Percentiles rank a stretch among this genome's conserved stretches.
phyloP scores from a whole-genome alignment of 1,140 invertebrate species.

The Ostrea denselamellosa region DNA sequence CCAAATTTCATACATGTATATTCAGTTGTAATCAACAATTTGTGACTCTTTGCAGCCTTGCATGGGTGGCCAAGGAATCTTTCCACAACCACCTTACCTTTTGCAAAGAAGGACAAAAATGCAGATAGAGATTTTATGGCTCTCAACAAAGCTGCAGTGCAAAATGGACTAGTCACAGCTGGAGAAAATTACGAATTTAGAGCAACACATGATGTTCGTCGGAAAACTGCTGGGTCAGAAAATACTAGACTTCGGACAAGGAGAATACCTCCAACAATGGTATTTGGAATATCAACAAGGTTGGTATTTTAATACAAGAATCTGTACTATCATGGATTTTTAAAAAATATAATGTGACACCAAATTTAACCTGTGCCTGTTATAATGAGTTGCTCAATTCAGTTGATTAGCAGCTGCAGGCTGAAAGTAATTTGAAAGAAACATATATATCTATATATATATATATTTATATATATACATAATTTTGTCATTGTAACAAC shows the following conservation, averaged over 20 bases:
- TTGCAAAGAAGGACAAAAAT: conserved; percentile 62
- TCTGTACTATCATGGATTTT: background rate
- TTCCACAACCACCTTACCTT: conserved; percentile 61
- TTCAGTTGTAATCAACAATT: background rate
- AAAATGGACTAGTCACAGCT: conserved; percentile 71
- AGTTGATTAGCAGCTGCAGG: too few species aligned
- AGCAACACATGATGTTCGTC: conserved; percentile 73
- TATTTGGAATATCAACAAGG: conserved; percentile 75
- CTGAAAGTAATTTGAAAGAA: too few species aligned
- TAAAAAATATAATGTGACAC: background rate
- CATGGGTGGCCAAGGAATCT: conserved; percentile 63
- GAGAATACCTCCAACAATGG: conserved; percentile 72
- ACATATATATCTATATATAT: too few species aligned
- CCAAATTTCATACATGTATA: background rate
- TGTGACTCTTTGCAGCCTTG: conserved; percentile 58
- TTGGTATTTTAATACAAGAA: conserved; percentile 50
- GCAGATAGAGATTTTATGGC: conserved; percentile 75
- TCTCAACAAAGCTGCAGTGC: conserved; percentile 73
- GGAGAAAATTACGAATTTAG: conserved; percentile 72
- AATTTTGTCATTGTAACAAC: too few species aligned
- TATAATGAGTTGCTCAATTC: too few species aligned
- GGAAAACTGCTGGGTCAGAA: conserved; percentile 64
- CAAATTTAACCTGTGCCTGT: background rate
- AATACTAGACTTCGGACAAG: conserved; percentile 62
- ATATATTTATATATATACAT: too few species aligned